phyloP scores from a whole-genome alignment of 2,113 vertebrate genomes.

The Notiomystis cincta region DNA sequence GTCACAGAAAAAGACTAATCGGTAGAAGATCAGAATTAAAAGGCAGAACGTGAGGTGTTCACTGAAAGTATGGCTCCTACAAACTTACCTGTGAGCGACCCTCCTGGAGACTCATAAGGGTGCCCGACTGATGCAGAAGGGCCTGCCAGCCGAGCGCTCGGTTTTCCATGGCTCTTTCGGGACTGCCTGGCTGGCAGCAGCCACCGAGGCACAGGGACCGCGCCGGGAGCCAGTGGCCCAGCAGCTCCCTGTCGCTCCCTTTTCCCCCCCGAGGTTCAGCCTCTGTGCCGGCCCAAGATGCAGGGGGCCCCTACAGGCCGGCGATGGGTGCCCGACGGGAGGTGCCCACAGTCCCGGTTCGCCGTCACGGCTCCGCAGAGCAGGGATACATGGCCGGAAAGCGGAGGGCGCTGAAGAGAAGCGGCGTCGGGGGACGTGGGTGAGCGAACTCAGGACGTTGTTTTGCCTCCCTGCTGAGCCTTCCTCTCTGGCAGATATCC shows the following conservation, averaged over 20 bases:
- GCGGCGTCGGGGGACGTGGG: no score
- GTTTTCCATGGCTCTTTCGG: neutral
- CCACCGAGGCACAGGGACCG: neutral
- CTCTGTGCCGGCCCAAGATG: neutral
- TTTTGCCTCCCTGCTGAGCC: neutral
- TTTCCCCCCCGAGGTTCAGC: no score
- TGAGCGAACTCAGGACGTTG: neutral
- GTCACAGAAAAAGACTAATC: neutral
- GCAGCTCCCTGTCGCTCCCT: neutral
- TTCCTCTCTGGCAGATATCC: neutral
- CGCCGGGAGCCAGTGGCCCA: neutral
- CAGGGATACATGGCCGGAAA: neutral
- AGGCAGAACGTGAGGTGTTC: neutral
- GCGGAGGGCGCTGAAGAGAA: neutral
- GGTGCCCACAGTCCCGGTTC: no score
- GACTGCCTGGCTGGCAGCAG: neutral
- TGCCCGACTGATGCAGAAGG: neutral
- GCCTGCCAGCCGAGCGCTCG: neutral
- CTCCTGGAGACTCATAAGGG: neutral
- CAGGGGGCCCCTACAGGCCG: neutral
- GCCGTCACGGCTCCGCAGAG: neutral
- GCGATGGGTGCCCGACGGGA: neutral
- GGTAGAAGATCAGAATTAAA: neutral
- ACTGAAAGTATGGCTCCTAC: neutral
- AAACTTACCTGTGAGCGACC: neutral